phyloP scores from a whole-genome alignment of 2,797 vertebrate species.

The Mallotus villosus region DNA sequence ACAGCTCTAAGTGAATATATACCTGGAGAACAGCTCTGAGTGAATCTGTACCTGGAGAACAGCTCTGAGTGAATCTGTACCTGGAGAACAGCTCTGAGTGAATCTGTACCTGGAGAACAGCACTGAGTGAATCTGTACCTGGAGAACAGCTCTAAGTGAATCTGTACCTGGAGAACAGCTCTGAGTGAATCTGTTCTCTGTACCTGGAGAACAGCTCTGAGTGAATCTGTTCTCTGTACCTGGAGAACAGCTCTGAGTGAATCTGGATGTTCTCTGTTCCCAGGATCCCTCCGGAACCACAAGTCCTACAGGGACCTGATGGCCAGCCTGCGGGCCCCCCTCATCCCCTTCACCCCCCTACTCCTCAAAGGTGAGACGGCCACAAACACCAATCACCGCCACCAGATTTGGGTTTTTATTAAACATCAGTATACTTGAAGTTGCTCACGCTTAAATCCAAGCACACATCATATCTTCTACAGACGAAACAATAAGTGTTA shows the following conservation, averaged over 20 bases:
- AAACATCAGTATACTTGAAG: background rate
- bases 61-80: conserved; percentile 7
- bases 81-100: background rate
- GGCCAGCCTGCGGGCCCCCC: conserved; percentile 87
- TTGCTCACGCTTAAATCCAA: conserved; percentile 10
- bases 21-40: background rate
- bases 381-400: background rate
- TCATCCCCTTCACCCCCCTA: conserved; percentile 93
- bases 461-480: background rate
- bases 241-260: no score
- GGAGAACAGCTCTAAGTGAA: background rate
- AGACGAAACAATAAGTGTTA: background rate
- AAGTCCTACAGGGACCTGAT: conserved; percentile 93
- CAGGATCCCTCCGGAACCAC: conserved; percentile 96
- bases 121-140: background rate
- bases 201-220: background rate
- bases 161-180: background rate
- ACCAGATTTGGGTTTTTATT: background rate
- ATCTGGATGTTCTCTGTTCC: background rate
- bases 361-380: conserved; percentile 88
- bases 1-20: no score
- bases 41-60: conserved; percentile 3
- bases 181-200: background rate
- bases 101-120: conserved; percentile 11
- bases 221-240: background rate